Evolutionary conservation across 2,113 vertebrate species (phyloP), one percentile per base, ranked within the genome.

Genomic region (Cynocephalus volans): DNA sequence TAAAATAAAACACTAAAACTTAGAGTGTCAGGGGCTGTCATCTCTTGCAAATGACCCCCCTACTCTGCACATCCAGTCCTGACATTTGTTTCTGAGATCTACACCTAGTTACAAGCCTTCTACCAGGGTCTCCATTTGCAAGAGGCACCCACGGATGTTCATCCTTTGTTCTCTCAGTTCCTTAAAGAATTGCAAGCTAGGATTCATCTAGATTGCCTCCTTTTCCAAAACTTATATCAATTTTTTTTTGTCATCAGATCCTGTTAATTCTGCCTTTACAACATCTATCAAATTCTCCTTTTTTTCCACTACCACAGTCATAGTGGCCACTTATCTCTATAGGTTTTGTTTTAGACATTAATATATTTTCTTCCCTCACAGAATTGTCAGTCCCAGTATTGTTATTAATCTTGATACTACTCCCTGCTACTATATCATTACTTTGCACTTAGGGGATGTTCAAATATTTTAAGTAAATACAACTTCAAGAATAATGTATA

Each of bases 211-310:
- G 15, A 84, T 21, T 62, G 41, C 2, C 10, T 77, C n/a, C 48
- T 96, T 96, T 75, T 58, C 33, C 36, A 89, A 81, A 95, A 72
- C 7, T 50, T 80, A n/a, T 69, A 56, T 75, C 12, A 3, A 28
- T 58, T 83, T 41, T 41, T 41, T 41, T 95, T 96, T 86, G 9
- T 87, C 58, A 77, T 92, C 69, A 94, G 92, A 95, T 17, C 31
- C 18, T 80, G 41, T 79, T 24, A 90, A 77, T 79, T 54, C 31
- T 79, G 28, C 33, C 21, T 92, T 19, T 93, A 56, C 7, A 33
- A 26, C 21, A 83, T 83, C 18, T 88, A 41, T 50, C 54, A 83
- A 90, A 84, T 33, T 90, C 50, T 87, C 60, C 28, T n/a, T 17
- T 84, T 84, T 76, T 85, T 23, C 48, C 4, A 36, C 24, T 65